phyloP scores from a whole-genome alignment of 1,140 invertebrate genomes.

The Nixonia krombeini region DNA sequence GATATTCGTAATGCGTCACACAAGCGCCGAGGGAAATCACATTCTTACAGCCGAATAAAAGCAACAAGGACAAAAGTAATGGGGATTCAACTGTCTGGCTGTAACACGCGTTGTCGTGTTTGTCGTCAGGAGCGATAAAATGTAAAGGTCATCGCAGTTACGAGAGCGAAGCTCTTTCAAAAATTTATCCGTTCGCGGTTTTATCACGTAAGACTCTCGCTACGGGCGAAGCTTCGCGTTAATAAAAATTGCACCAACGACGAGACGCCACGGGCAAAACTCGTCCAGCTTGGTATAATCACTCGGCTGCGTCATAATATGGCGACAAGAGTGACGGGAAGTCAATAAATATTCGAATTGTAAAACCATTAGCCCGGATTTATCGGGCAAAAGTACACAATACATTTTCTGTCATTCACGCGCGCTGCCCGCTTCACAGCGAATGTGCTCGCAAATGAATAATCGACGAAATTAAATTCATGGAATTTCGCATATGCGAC shows the following conservation, averaged over 20 bases:
- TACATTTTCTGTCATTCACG: conserved; percentile 34
- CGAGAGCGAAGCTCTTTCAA: conserved; percentile 19
- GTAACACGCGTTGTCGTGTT: conserved; percentile 30
- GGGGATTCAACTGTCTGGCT: conserved; percentile 32
- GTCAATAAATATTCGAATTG: conserved; percentile 43
- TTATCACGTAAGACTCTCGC: conserved; percentile 28
- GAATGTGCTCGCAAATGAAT: conserved; percentile 37
- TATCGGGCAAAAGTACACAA: conserved; percentile 31
- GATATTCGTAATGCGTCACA: conserved; percentile 33
- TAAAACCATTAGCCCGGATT: conserved; percentile 36
- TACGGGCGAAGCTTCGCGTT: conserved; percentile 10
- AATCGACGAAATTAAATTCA: conserved; percentile 42
- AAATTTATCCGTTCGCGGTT: conserved; percentile 31
- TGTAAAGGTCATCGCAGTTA: conserved; percentile 30
- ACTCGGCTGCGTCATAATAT: conserved; percentile 27
- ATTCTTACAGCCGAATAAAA: conserved; percentile 44
- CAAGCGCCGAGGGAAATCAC: conserved; percentile 39
- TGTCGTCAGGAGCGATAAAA: conserved; percentile 33
- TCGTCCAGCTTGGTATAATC: conserved; percentile 23
- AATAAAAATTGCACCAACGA: conserved; percentile 19
- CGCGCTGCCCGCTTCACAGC: conserved; percentile 15
- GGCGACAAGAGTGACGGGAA: conserved; percentile 29
- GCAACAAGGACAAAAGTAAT: conserved; percentile 34
- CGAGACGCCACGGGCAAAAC: not conserved
- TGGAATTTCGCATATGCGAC: conserved; percentile 24